phyloP scores from a whole-genome alignment of 2,888 invertebrate species.

The Sesia bembeciformis region DNA sequence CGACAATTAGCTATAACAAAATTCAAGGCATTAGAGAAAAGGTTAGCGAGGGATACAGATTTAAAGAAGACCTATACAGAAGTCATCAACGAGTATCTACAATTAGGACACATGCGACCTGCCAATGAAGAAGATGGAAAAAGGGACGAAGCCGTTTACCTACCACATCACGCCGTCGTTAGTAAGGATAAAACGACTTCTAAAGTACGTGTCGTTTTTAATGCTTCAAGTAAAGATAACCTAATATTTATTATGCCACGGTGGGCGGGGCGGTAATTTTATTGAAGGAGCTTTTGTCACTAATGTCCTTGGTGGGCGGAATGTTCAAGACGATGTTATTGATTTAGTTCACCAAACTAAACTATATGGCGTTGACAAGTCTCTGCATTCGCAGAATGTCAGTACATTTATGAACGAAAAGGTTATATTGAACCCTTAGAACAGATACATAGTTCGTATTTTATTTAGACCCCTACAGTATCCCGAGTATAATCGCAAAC shows the following conservation, averaged over 20 bases:
- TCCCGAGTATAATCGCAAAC: too few species aligned
- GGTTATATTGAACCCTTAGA: too few species aligned
- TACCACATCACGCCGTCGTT: slow-evolving; percentile 22
- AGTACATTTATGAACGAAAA: too few species aligned
- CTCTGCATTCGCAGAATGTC: too few species aligned
- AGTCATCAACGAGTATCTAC: slow-evolving; percentile 13
- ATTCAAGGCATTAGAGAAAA: slow-evolving; percentile 6
- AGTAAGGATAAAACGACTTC: slow-evolving; percentile 16
- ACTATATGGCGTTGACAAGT: neutral
- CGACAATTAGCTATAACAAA: slow-evolving; percentile 5
- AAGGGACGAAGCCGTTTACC: slow-evolving; percentile 8
- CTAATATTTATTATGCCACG: neutral
- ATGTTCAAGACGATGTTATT: neutral
- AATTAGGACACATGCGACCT: slow-evolving; percentile 9
- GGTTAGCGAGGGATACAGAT: slow-evolving; percentile 5
- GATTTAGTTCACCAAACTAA: too few species aligned
- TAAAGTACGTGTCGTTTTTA: slow-evolving; percentile 19
- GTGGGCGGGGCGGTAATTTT: neutral
- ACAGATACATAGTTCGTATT: too few species aligned
- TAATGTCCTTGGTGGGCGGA: slow-evolving; percentile 5
- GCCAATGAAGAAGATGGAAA: neutral
- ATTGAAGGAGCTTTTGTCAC: neutral
- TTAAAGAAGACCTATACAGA: slow-evolving; percentile 9
- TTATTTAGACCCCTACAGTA: too few species aligned
- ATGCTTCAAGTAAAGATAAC: slow-evolving; percentile 12